phyloP scores from a whole-genome alignment of 30 jellyfish, hydroid and myxozoan species.

The Pseudorhiza aurosa region DNA sequence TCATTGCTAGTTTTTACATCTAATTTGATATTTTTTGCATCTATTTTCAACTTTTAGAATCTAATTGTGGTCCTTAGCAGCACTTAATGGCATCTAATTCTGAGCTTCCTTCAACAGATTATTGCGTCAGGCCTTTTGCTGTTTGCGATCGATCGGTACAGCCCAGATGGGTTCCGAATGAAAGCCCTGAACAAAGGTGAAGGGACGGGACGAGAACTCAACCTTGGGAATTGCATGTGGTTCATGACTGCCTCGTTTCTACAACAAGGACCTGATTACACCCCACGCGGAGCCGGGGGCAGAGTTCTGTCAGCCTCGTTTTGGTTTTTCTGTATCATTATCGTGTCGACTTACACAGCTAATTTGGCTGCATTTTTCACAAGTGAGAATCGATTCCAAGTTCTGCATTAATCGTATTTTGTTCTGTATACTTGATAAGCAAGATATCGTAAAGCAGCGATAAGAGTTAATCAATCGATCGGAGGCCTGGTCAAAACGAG shows the following conservation, averaged over 20 bases:
- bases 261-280: slow-evolving; percentile 89
- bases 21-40: too few species aligned
- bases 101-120: slow-evolving; percentile 4
- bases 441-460: too few species aligned
- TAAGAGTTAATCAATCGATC: too few species aligned
- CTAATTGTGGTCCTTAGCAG: too few species aligned
- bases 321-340: slow-evolving; percentile 84
- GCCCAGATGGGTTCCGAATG: slow-evolving; percentile 74
- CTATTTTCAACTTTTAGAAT: background rate
- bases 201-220: slow-evolving; percentile 79
- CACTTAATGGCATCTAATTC: background rate
- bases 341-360: slow-evolving; percentile 86
- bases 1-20: too few species aligned
- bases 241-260: slow-evolving; percentile 86
- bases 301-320: slow-evolving; percentile 82
- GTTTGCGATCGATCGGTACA: slow-evolving; percentile 78
- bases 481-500: too few species aligned
- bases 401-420: background rate
- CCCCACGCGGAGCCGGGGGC: slow-evolving; percentile 86
- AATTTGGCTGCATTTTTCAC: slow-evolving; percentile 89
- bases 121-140: slow-evolving; percentile 34
- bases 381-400: slow-evolving; percentile 50
- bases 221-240: slow-evolving; percentile 75
- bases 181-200: slow-evolving; percentile 63
- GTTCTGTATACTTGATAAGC: background rate